Evolutionary conservation across 2,113 vertebrate genomes (phyloP), one percentile per base, ranked within the genome.

Genomic region (Onychorhynchus coronatus): DNA sequence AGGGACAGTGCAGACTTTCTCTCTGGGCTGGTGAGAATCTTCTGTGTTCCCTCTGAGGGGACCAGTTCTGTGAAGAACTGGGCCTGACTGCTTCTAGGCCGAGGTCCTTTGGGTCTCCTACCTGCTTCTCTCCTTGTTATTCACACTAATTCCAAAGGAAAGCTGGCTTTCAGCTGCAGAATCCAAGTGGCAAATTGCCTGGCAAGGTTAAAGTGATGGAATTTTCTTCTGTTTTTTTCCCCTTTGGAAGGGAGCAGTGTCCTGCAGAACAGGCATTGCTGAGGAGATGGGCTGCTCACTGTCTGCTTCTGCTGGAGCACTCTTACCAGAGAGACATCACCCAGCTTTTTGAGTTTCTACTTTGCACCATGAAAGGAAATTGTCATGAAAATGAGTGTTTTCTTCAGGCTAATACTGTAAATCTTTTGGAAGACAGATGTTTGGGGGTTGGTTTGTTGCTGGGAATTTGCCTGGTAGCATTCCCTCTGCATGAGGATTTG

Each of bases 31-130:
- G 23, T 63, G 85, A 37, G 59, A 76, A 2, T 14, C 4, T 22
- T 50, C 35, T 0, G 0, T 35, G 14, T 53, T 78, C 50, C 25
- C 15, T 44, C 62, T 39, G 12, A 25, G 19, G 12, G 6, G 12
- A 44, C 11, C 8, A 2, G 17, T 33, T 68, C 49, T 49, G 53
- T 37, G 11, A 70, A 44, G 28, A 30, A 2, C 0, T 25, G 18
- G 46, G 41, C 27, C 23, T 56, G 30, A 33, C 6, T 31, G 59
- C 33, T 23, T 59, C 55, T 42, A 35, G 31, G 50, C 73, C 70
- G 44, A 63, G 25, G 25, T 49, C 22, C 24, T 21, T 14, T 12
- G 28, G 4, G 14, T 66, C 13, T 72, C 22, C 47, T 28, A 3
- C 17, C 30, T 59, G 27, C 14, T 85, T 18, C 27, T 71, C 27